Evolutionary conservation across 2,797 vertebrate genomes (phyloP), one percentile per base, ranked within the genome.

Genomic region (Acanthiza pusilla): DNA sequence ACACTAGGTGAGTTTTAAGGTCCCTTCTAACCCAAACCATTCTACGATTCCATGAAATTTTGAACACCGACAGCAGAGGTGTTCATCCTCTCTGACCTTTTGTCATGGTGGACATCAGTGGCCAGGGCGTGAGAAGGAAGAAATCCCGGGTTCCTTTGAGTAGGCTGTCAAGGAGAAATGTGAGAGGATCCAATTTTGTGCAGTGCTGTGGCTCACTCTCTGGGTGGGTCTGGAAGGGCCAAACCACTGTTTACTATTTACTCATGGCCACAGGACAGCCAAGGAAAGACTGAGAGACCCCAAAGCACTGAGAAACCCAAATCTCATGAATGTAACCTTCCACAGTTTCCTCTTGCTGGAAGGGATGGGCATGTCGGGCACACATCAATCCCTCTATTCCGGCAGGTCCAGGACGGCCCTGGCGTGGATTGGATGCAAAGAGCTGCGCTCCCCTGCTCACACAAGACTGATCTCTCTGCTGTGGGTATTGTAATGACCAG

Each of bases 91-190:
- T 61, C 79, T 79, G 34, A 18, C 16, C 4, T 80, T 58, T 36
- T 91, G 48, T 14, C 38, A 23, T 2, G 7, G 27, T 55, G 18
- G 43, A 7, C n/a, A 72, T 26, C 58, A 30, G 54, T 1, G 3
- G 29, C 7, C 65, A 68, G 17, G 25, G 7, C 0, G 0, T 15
- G 15, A 47, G 32, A 0, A 0, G 34, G 30, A 68, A 55, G 20
- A 77, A 76, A 40, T 21, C n/a, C 4, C 27, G 53, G 65, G 18
- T 9, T 51, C 34, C 43, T 73, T 51, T 71, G 62, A 51, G 38
- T 27, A 89, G 25, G 5, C 4, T 5, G 2, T 55, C 55, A 40
- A 72, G 32, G 19, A 71, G 36, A 48, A 70, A 47, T 68, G 5
- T 11, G 36, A 50, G 45, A 47, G 13, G 29, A 22, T 66, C 10